phyloP scores from a whole-genome alignment of 1,140 invertebrate species.

The Spodoptera frugiperda region DNA sequence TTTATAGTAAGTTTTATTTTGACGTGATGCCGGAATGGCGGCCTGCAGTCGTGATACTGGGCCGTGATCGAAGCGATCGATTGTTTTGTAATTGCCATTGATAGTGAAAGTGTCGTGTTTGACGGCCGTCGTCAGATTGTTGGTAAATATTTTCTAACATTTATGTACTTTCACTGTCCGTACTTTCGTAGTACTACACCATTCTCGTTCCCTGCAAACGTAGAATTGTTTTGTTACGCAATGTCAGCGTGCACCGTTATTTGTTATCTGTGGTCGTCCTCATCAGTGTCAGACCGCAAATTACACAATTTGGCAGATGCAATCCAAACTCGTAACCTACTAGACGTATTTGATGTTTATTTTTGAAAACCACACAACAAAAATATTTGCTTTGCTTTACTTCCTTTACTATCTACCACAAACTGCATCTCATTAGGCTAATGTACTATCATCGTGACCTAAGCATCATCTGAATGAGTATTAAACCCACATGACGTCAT shows the following conservation, averaged over 20 bases:
- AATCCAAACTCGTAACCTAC: background rate
- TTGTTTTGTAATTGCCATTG: constrained; percentile 65
- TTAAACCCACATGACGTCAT: background rate
- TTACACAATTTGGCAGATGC: background rate
- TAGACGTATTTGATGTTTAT: constrained; percentile 3
- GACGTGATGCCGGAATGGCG: background rate
- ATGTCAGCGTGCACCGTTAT: constrained; percentile 19
- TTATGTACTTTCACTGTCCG: constrained; percentile 54
- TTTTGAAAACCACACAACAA: background rate
- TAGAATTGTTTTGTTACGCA: constrained; percentile 29
- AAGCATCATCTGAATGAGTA: no score
- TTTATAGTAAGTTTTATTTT: constrained; percentile 49
- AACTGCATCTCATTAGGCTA: no score
- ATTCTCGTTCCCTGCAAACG: constrained; percentile 14
- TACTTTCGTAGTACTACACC: constrained; percentile 10
- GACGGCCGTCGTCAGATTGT: constrained; percentile 49
- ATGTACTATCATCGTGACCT: no score
- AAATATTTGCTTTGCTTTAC: background rate
- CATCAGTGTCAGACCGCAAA: constrained; percentile 9
- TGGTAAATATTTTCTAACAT: constrained; percentile 59
- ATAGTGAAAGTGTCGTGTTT: constrained; percentile 63
- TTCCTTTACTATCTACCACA: background rate
- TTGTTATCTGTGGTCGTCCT: constrained; percentile 23
- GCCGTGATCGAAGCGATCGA: constrained; percentile 33
- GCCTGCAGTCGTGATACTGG: constrained; percentile 47